Conservation (phyloP, 2,888 invertebrate species). For the Orchesella flavescens region DNA sequence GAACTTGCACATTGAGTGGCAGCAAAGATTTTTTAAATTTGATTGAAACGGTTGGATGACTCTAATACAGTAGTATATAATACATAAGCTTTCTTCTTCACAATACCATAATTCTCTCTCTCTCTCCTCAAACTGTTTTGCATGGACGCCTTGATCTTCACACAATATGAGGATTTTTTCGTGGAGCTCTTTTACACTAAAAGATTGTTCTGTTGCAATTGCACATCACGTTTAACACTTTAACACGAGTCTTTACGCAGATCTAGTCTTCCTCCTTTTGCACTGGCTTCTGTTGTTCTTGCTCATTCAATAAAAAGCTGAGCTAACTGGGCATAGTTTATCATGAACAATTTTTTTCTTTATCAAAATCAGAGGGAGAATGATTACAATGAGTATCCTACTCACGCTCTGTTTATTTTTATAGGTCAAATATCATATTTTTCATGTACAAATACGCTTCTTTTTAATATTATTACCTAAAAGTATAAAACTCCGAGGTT, state of each 20-base stretch:
- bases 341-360: not conserved
- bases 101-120: slow-evolving; percentile 16
- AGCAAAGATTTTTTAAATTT: not conserved
- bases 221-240: not conserved
- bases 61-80: slow-evolving; percentile 7
- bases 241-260: not conserved
- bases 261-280: not conserved
- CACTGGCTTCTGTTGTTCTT: slow-evolving; percentile 25
- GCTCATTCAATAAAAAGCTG: slow-evolving; percentile 15
- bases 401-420: slow-evolving; percentile 59
- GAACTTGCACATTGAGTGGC: not conserved
- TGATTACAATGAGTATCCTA: not conserved
- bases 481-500: not conserved
- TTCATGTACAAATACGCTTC: too few species aligned
- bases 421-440: slow-evolving; percentile 13
- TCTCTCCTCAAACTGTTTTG: slow-evolving; percentile 9
- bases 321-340: slow-evolving; percentile 25
- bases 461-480: not conserved
- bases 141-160: slow-evolving; percentile 45
- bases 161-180: slow-evolving; percentile 16
- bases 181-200: not conserved
- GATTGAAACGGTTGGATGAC: slow-evolving; percentile 55
- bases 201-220: not conserved
- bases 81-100: not conserved
- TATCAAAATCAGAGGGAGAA: not conserved